phyloP scores from a whole-genome alignment of 2,797 vertebrate species.

The Oreochromis grahami region DNA sequence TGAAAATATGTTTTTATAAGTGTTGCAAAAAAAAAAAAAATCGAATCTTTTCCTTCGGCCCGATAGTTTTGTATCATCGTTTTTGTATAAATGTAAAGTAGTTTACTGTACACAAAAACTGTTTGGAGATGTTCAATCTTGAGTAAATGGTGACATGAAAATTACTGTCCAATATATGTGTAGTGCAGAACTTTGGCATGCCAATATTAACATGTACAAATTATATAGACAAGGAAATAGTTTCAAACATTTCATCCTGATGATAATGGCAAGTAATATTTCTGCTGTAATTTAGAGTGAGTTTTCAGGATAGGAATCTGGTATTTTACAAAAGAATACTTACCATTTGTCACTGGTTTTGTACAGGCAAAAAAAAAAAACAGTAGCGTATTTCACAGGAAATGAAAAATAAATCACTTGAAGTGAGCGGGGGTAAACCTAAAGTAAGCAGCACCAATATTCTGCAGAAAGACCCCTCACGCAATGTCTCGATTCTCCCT shows the following conservation, averaged over 20 bases:
- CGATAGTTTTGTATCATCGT: neutral
- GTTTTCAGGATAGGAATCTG: neutral
- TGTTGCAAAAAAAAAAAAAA: neutral
- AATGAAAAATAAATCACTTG: neutral
- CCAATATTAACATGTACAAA: neutral
- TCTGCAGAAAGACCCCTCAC: neutral
- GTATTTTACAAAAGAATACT: neutral
- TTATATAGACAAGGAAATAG: neutral
- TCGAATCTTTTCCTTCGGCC: neutral
- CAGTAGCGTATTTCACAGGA: neutral
- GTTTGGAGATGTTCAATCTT: neutral
- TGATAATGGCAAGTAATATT: neutral
- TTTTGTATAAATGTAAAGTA: neutral
- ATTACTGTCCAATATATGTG: neutral
- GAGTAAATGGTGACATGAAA: neutral
- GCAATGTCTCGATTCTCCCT: neutral
- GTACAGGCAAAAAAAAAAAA: neutral
- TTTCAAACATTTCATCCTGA: neutral
- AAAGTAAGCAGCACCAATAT: neutral
- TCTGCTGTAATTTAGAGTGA: neutral
- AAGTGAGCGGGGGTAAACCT: neutral
- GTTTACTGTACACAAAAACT: neutral
- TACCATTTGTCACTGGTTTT: neutral
- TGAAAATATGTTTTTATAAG: neutral
- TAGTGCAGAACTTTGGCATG: neutral